Conservation (phyloP, 2,888 invertebrate species). For the Brachyptera putata region DNA sequence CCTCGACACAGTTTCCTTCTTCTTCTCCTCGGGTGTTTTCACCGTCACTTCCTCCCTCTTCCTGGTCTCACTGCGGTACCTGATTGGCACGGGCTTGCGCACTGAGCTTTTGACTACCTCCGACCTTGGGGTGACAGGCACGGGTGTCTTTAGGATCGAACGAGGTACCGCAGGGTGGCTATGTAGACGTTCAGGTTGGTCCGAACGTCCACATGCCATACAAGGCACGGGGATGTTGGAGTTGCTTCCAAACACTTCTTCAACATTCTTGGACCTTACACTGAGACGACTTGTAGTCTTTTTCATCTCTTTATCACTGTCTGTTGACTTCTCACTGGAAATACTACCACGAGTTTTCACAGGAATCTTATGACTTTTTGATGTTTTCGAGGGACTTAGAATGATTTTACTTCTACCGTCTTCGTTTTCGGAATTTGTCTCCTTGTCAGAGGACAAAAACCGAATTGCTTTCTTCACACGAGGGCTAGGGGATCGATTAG, state of each 20-base stretch:
- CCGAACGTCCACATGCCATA: constrained; percentile 61
- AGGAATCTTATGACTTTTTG: background rate
- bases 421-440: background rate
- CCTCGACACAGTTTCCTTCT: background rate
- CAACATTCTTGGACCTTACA: constrained; percentile 22
- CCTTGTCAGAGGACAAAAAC: background rate
- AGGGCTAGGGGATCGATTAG: constrained; percentile 2
- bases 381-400: background rate
- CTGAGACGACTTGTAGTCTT: background rate
- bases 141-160: background rate
- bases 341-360: background rate
- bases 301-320: background rate
- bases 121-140: constrained; percentile 12
- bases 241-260: constrained; percentile 27
- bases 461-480: background rate
- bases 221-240: constrained; percentile 52
- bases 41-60: background rate
- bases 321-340: background rate
- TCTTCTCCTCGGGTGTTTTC: background rate
- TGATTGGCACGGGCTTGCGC: constrained; percentile 51
- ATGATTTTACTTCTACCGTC: background rate
- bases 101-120: constrained; percentile 44
- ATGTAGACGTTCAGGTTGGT: constrained; percentile 63
- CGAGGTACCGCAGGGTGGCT: constrained; percentile 48
- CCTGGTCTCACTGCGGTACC: constrained; percentile 39